phyloP scores from a whole-genome alignment of 2,113 vertebrate genomes.

The Mionectes macconnelli region DNA sequence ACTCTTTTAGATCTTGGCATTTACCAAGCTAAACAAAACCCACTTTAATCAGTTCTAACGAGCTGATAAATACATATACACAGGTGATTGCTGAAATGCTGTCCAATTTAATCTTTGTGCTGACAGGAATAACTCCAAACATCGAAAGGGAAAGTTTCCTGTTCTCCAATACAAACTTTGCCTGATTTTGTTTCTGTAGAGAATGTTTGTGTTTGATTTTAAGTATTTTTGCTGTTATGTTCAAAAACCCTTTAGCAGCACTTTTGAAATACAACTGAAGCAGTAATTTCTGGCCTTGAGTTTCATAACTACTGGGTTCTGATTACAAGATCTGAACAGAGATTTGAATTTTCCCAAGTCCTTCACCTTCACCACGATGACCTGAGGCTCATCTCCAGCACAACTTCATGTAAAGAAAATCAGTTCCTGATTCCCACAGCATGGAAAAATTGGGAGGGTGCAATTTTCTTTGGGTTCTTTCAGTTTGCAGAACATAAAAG shows the following conservation, averaged over 20 bases:
- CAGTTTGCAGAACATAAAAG: neutral
- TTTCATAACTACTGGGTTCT: neutral
- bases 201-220: neutral
- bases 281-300: neutral
- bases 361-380: neutral
- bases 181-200: neutral
- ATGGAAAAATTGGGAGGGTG: neutral
- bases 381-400: neutral
- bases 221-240: neutral
- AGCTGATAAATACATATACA: constrained; percentile 46
- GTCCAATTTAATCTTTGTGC: constrained; percentile 17
- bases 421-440: neutral
- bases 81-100: neutral
- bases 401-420: neutral
- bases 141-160: neutral
- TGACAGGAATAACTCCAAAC: neutral
- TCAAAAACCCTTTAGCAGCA: neutral
- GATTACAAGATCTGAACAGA: neutral
- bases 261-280: neutral
- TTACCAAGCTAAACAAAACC: constrained; percentile 41
- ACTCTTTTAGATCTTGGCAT: constrained; percentile 10
- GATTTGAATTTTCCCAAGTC: neutral
- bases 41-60: constrained; percentile 58
- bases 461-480: neutral
- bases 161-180: neutral